Evolutionary conservation across 2,888 invertebrate genomes (phyloP).

Genomic region (Hoplodrina blanda): DNA sequence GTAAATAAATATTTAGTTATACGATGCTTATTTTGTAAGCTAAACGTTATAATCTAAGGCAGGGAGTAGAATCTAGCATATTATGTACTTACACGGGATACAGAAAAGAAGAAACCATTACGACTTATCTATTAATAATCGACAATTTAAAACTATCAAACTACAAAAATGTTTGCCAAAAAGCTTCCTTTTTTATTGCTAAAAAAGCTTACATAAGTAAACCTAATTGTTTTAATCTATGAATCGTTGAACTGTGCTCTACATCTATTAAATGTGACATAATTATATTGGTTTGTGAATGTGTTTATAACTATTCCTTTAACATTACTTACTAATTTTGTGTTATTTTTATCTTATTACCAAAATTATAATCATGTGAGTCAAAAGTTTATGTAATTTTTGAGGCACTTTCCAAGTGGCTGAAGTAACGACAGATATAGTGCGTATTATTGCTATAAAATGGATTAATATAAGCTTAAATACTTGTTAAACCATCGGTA

Average conservation of each 20-base stretch:
- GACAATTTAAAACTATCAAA: slow-evolving; percentile 80
- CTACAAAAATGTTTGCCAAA: slow-evolving; percentile 84
- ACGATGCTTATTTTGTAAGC: slow-evolving; percentile 78
- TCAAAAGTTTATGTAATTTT: slow-evolving; percentile 75
- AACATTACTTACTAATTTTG: slow-evolving; percentile 71
- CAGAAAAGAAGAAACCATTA: slow-evolving; percentile 75
- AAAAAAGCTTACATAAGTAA: slow-evolving; percentile 85
- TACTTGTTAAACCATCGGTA: slow-evolving; percentile 79
- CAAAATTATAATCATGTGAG: slow-evolving; percentile 69
- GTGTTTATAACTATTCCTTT: slow-evolving; percentile 67
- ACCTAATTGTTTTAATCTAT: slow-evolving; percentile 74
- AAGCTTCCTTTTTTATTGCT: slow-evolving; percentile 84
- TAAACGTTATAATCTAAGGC: slow-evolving; percentile 81
- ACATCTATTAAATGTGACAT: slow-evolving; percentile 77
- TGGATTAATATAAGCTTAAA: slow-evolving; percentile 80
- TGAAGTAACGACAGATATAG: slow-evolving; percentile 75
- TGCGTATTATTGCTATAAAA: slow-evolving; percentile 80
- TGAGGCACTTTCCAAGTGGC: slow-evolving; percentile 87
- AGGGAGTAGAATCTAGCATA: slow-evolving; percentile 84
- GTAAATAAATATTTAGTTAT: slow-evolving; percentile 79
- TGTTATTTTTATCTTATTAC: slow-evolving; percentile 66
- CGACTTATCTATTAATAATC: slow-evolving; percentile 77
- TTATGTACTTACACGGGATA: slow-evolving; percentile 72
- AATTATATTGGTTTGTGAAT: slow-evolving; percentile 72
- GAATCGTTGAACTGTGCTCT: slow-evolving; percentile 84